Conservation (phyloP, 2,113 vertebrate species). For the Rutilus rutilus region DNA sequence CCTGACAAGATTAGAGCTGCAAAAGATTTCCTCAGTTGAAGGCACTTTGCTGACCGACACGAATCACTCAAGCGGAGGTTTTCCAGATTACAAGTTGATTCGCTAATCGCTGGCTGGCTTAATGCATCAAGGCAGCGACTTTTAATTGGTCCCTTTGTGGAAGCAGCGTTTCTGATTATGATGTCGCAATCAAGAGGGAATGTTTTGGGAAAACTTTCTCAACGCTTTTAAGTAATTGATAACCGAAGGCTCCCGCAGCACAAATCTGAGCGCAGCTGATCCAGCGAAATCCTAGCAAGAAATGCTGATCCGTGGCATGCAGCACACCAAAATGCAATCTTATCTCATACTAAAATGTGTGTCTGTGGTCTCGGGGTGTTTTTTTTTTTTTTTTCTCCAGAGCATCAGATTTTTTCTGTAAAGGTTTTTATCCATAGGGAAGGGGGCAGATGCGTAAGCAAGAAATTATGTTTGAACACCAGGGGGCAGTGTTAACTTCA, state of each 20-base stretch:
- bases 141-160: constrained; percentile 39
- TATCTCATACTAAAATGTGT: constrained; percentile 26
- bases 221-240: constrained; percentile 28
- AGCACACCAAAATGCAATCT: constrained; percentile 24
- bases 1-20: constrained; percentile 37
- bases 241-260: constrained; percentile 3
- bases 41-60: constrained; percentile 33
- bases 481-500: constrained; percentile 31
- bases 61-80: constrained; percentile 16
- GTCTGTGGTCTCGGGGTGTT: constrained; percentile 11
- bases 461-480: neutral
- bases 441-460: neutral
- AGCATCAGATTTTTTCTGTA: constrained; percentile 12
- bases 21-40: constrained; percentile 30
- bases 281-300: constrained; percentile 16
- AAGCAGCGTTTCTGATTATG: neutral
- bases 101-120: neutral
- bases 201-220: constrained; percentile 8
- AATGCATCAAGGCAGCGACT: neutral
- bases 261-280: constrained; percentile 38
- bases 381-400: neutral
- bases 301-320: constrained; percentile 18
- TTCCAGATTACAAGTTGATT: constrained; percentile 31
- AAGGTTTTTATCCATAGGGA: neutral
- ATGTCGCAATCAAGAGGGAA: constrained; percentile 27